Base-by-base conservation (phyloP, 1,140 invertebrate species). In the Prorops nasuta region DNA sequence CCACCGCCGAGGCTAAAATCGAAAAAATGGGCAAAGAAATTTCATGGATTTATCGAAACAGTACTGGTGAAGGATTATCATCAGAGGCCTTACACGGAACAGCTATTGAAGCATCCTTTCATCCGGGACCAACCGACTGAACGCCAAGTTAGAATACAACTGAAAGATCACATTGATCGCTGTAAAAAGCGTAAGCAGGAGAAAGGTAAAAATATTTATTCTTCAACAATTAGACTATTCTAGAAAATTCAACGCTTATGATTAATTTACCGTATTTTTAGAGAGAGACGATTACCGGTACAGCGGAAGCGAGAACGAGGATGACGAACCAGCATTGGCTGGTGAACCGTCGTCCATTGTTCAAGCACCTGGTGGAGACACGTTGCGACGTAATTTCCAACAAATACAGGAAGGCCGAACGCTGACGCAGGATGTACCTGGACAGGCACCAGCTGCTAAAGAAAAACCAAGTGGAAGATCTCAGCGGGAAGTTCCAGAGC, bases 121-220 rank as follows among this genome's bases (percentile, higher is more conserved):
- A 98, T 99, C 62, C 84, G 90, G 72, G 97, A 99, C 80, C 95
- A 98, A 78, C 95, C 96, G 1, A 97, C 94, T 47, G 97, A 99
- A 76, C 81, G 95, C 63, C 95, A 98, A 83, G 95, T 98, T 36
- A 83, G 96, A 67, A 98, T 97, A 79, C 95, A 98, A 71, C 86
- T 99, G 18, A 98, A 98, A 79, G 98, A 99, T 77, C 96, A 99
- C 76, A 98, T 99, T 74, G 98, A 99, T 79, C 82, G 96, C 49
- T 94, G 91, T 78, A 95, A 94, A 80, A 95, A 94, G 74, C 86
- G 92, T 70, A 94, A 94, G 80, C 90, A 92, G 69, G 91, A 94
- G 64, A 93, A 91, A 80, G 81, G 81, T 80, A 67, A 24, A 37
- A 28, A 6, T 28, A 28, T 28, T 6, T 28, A 10, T 4, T 28